These are phyloP conservation scores for Silvanus unidentatus DNA, from an alignment of 2,888 invertebrate species.

Conservation along the genomic window DNA sequence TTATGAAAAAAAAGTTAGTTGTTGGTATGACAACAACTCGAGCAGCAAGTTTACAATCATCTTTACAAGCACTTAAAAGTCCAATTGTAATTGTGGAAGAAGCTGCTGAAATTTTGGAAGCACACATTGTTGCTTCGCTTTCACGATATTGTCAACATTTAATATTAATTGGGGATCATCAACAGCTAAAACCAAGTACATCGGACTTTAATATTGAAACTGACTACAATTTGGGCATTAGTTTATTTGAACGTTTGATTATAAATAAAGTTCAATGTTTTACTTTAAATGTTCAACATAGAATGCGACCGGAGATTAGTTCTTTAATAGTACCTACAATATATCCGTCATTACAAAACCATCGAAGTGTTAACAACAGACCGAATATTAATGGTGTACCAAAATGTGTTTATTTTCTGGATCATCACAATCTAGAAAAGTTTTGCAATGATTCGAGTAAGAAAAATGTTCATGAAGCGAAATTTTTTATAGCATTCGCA, in stretches of 20 bases:
- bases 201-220: conserved; percentile 62
- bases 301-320: conserved; percentile 68
- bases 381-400: conserved; percentile 55
- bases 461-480: conserved; percentile 59
- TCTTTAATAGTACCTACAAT: conserved; percentile 59
- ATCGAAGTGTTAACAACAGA: conserved; percentile 53
- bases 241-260: conserved; percentile 53
- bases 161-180: conserved; percentile 67
- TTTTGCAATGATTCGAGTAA: conserved; percentile 54
- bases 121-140: conserved; percentile 74
- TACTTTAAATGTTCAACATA: conserved; percentile 59
- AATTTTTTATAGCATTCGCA: conserved; percentile 57
- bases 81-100: conserved; percentile 78
- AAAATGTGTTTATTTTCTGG: conserved; percentile 62
- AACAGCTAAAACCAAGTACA: conserved; percentile 68
- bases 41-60: conserved; percentile 61
- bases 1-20: conserved; percentile 51
- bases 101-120: conserved; percentile 82
- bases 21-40: conserved; percentile 74
- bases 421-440: conserved; percentile 56
- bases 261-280: conserved; percentile 46
- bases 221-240: conserved; percentile 52
- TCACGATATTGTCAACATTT: conserved; percentile 69
- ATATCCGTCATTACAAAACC: conserved; percentile 59
- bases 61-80: conserved; percentile 56